Evolutionary conservation across 2,113 vertebrate species (phyloP).

Genomic region (Chauna torquata): DNA sequence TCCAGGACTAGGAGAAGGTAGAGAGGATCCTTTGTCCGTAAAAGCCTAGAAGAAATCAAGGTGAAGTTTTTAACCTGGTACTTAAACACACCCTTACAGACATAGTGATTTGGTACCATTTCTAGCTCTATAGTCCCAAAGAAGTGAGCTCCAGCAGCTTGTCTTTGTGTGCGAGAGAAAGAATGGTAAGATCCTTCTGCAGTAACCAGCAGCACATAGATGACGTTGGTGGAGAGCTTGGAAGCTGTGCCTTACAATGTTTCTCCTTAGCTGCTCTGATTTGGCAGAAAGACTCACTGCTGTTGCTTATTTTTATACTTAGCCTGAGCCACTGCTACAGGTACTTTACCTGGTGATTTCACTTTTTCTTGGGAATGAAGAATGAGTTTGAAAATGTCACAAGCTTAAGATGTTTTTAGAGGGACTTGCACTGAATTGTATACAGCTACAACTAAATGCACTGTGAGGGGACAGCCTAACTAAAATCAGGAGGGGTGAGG

Average conservation of each 20-base stretch:
- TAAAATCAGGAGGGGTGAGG: neutral
- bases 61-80: neutral
- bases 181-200: neutral
- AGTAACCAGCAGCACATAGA: neutral
- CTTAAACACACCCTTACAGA: neutral
- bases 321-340: neutral
- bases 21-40: neutral
- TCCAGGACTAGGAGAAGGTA: neutral
- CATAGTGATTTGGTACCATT: neutral
- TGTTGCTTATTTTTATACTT: neutral
- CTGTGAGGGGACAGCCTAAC: neutral
- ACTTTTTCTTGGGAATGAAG: neutral
- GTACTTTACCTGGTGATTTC: neutral
- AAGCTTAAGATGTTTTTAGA: neutral
- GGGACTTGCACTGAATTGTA: neutral
- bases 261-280: rapidly evolving
- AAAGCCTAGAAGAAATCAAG: neutral
- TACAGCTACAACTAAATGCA: neutral
- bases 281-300: neutral
- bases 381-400: neutral
- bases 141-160: neutral
- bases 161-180: neutral
- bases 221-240: neutral
- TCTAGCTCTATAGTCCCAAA: neutral
- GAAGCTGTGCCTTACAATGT: neutral